These are phyloP conservation scores for Myrmophylax atrothorax DNA, from an alignment of 2,113 vertebrate species.

Conservation along the genomic window DNA sequence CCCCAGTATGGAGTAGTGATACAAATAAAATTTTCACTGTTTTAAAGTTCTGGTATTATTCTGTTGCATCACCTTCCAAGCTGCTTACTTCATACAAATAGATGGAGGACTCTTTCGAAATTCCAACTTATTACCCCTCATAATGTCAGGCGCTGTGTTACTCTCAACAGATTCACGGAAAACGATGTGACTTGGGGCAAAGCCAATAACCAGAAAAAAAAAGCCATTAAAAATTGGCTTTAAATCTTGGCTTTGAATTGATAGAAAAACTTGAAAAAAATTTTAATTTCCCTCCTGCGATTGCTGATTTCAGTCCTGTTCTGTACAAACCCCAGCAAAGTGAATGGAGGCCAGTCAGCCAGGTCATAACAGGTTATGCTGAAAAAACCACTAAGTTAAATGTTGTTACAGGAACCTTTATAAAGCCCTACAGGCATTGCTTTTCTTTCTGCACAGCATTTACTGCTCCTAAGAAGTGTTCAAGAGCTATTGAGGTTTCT, in stretches of 20 bases:
- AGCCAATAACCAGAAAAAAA: slow-evolving; percentile 28
- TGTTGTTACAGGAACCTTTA: slow-evolving; percentile 2
- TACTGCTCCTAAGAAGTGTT: background rate
- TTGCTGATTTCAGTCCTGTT: background rate
- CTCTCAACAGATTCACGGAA: slow-evolving; percentile 62
- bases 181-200: slow-evolving; percentile 44
- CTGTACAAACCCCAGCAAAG: background rate
- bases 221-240: slow-evolving; percentile 46
- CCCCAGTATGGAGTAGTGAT: background rate
- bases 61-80: background rate
- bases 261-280: background rate
- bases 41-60: background rate
- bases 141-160: slow-evolving; percentile 48
- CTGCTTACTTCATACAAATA: slow-evolving; percentile 49
- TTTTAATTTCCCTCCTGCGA: background rate
- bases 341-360: background rate
- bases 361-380: background rate
- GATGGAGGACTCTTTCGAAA: slow-evolving; percentile 6
- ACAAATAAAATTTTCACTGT: background rate
- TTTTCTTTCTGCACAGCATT: slow-evolving; percentile 22
- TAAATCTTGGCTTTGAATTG: slow-evolving; percentile 17
- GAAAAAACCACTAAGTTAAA: background rate
- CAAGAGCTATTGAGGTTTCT: background rate
- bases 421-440: background rate
- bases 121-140: slow-evolving; percentile 58